These are phyloP conservation scores for Triops longicaudatus DNA, from an alignment of 1,140 invertebrate species.

Conservation along the genomic window DNA sequence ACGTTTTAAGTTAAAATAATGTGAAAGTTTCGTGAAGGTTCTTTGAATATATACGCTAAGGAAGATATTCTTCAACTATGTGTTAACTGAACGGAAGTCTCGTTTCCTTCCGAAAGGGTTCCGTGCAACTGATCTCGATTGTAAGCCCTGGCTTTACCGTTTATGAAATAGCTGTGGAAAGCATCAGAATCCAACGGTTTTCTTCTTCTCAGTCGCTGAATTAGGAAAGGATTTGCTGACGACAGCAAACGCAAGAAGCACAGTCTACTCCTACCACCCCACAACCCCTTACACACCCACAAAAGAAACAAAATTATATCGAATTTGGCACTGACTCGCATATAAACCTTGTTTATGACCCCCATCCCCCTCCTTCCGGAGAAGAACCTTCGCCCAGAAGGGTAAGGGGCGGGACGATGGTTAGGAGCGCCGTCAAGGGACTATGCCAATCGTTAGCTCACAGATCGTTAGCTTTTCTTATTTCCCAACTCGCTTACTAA, in stretches of 20 bases:
- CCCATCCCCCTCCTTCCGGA: not conserved
- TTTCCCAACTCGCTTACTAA: not conserved
- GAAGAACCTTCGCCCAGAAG: no score
- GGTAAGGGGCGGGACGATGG: not conserved
- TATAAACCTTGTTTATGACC: conserved; percentile 6
- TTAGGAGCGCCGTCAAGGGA: not conserved
- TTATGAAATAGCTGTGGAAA: no score
- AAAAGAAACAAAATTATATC: not conserved
- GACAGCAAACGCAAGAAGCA: not conserved
- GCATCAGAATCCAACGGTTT: no score
- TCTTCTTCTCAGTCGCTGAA: not conserved
- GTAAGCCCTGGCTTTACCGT: no score
- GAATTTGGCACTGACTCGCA: conserved; percentile 1
- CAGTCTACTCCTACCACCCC: not conserved
- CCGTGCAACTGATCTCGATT: no score
- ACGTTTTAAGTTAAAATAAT: no score
- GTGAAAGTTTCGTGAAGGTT: no score
- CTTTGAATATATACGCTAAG: no score
- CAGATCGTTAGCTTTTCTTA: conserved; percentile 8
- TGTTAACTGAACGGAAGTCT: no score
- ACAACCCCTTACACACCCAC: no score
- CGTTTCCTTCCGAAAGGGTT: no score
- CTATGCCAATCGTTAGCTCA: not conserved
- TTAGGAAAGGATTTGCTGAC: not conserved
- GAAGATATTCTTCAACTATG: no score